Percentiles rank a stretch among this genome's conserved stretches.
phyloP scores from a whole-genome alignment of 2,113 vertebrate genomes.

The Zosterops japonicus region DNA sequence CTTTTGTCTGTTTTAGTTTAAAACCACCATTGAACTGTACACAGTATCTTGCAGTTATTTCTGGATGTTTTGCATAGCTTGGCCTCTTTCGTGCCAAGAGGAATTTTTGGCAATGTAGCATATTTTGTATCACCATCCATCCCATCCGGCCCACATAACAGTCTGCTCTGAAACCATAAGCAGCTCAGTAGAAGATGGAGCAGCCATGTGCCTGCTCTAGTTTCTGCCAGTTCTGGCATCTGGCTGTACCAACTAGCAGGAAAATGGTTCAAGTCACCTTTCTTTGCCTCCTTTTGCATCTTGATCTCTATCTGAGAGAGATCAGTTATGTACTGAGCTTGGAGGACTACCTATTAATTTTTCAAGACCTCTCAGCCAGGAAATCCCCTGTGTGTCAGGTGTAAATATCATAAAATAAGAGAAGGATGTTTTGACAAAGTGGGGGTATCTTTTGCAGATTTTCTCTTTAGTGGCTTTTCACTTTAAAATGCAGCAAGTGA shows the following conservation, averaged over 20 bases:
- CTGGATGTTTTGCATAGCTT: background rate
- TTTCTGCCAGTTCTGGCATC: background rate
- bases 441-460: background rate
- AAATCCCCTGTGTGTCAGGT: background rate
- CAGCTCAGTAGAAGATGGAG: background rate
- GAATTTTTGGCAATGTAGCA: background rate
- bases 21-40: background rate
- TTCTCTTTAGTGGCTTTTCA: background rate
- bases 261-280: background rate
- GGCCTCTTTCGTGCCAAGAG: background rate
- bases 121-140: background rate
- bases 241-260: background rate
- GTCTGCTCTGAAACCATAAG: conserved; percentile 4
- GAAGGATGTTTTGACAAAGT: background rate
- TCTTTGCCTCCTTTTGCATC: background rate
- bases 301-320: background rate
- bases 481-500: background rate
- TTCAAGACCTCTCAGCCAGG: background rate
- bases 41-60: background rate
- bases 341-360: background rate
- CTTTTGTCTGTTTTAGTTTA: background rate
- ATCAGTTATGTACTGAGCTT: background rate
- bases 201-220: background rate
- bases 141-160: background rate
- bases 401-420: background rate